phyloP scores from a whole-genome alignment of 2,888 invertebrate genomes.

The Fragum fragum region DNA sequence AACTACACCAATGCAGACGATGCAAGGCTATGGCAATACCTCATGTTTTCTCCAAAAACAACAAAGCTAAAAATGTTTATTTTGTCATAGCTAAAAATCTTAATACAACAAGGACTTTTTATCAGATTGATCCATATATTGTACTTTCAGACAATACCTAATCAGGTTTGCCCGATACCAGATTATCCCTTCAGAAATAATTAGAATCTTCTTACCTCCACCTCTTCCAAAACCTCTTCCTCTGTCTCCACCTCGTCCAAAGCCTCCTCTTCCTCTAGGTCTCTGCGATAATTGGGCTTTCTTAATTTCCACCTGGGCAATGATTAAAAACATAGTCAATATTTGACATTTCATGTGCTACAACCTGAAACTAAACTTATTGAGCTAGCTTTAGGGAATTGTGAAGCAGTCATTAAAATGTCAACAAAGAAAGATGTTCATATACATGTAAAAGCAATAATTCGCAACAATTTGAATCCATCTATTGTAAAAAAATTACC shows the following conservation, averaged over 20 bases:
- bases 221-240: constrained; percentile 79
- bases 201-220: constrained; percentile 18
- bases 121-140: too few species aligned
- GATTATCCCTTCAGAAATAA: too few species aligned
- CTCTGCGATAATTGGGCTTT: constrained; percentile 93
- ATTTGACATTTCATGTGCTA: constrained; percentile 4
- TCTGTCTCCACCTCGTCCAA: constrained; percentile 75
- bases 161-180: too few species aligned
- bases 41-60: too few species aligned
- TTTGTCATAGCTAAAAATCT: too few species aligned
- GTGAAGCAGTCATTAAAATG: constrained; percentile 1
- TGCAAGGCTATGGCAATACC: too few species aligned
- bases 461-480: background rate
- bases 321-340: constrained; percentile 5
- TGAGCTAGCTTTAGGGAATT: background rate
- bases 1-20: too few species aligned
- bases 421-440: background rate
- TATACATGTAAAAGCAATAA: constrained; percentile 1
- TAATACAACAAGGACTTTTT: too few species aligned
- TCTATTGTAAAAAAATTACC: background rate
- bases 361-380: constrained; percentile 8
- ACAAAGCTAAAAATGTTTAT: too few species aligned
- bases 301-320: constrained; percentile 92
- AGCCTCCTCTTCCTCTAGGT: constrained; percentile 78
- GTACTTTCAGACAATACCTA: too few species aligned